Percentiles rank a stretch among this genome's conserved stretches.
These are phyloP conservation scores for Cladorhizidae sp. DNA, from an alignment of 37 sponge, comb jelly and placozoan species.

Conservation along the genomic window DNA sequence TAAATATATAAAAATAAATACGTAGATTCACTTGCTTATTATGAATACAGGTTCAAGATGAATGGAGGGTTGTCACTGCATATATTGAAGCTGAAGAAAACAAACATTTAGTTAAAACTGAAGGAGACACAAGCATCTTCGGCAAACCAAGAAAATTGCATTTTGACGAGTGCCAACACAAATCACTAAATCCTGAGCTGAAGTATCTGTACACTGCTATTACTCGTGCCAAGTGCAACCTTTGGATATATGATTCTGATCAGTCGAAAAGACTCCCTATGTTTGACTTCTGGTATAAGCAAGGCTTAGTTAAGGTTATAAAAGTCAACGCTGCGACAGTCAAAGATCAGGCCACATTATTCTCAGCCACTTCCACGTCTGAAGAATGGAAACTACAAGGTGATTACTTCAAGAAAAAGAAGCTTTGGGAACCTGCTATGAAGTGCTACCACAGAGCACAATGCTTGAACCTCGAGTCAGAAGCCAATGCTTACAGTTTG, in stretches of 20 bases:
- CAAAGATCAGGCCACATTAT: constrained; percentile 28
- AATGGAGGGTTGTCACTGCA: constrained; percentile 68
- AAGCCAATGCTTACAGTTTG: constrained; percentile 42
- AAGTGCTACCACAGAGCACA: constrained; percentile 68
- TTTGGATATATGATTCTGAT: constrained; percentile 80
- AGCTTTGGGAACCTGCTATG: constrained; percentile 65
- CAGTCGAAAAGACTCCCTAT: constrained; percentile 38
- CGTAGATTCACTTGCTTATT: background rate
- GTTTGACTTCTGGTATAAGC: constrained; percentile 49
- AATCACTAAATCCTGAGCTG: constrained; percentile 67
- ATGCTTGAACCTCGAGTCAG: constrained; percentile 9
- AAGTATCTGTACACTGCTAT: constrained; percentile 86
- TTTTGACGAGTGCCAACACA: constrained; percentile 62
- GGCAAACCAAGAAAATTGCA: constrained; percentile 42
- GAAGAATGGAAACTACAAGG: constrained; percentile 84
- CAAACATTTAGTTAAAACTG: background rate
- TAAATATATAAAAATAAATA: background rate
- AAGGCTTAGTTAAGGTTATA: constrained; percentile 40
- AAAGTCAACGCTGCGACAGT: background rate
- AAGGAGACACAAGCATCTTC: background rate
- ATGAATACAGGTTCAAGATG: constrained; percentile 40
- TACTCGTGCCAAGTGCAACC: constrained; percentile 70
- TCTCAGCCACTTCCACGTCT: constrained; percentile 40
- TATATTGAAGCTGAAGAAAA: constrained; percentile 15
- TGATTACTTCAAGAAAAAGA: constrained; percentile 61